Evolutionary conservation across 2,888 invertebrate species (phyloP).

Genomic region (Athalia rosae): DNA sequence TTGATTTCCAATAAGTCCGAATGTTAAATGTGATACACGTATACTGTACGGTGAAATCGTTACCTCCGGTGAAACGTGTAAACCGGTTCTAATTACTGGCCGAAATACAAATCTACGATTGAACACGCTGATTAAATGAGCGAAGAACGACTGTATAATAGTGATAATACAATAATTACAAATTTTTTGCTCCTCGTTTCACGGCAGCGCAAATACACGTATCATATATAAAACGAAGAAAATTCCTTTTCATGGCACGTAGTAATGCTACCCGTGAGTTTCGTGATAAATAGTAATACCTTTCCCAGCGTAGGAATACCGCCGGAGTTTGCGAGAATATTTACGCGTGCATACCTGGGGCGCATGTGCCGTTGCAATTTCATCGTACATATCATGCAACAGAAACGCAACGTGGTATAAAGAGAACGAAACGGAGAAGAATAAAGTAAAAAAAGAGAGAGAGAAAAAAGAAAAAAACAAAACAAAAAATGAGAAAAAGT

Average conservation of each 20-base stretch:
- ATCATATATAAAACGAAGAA: neutral
- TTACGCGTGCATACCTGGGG: conserved; percentile 6
- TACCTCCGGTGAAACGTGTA: neutral
- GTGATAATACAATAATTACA: neutral
- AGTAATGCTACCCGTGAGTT: no score
- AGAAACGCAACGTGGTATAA: neutral
- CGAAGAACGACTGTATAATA: no score
- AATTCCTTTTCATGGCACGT: neutral
- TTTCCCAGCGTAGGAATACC: conserved; percentile 14
- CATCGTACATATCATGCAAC: conserved; percentile 21
- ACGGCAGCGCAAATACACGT: neutral
- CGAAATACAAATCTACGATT: no score
- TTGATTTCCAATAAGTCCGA: neutral
- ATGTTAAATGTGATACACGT: neutral
- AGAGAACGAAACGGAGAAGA: conserved; percentile 37
- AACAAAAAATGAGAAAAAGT: conserved; percentile 43
- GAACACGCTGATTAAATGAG: no score
- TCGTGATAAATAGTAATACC: neutral
- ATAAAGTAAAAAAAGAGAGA: conserved; percentile 46
- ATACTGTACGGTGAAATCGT: neutral
- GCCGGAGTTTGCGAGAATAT: conserved; percentile 20
- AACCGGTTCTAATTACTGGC: no score
- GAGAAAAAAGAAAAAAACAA: conserved; percentile 26
- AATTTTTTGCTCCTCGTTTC: neutral
- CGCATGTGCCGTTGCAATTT: conserved; percentile 29